Conservation (phyloP, 2,113 vertebrate genomes). For the Heterotilapia buettikoferi region DNA sequence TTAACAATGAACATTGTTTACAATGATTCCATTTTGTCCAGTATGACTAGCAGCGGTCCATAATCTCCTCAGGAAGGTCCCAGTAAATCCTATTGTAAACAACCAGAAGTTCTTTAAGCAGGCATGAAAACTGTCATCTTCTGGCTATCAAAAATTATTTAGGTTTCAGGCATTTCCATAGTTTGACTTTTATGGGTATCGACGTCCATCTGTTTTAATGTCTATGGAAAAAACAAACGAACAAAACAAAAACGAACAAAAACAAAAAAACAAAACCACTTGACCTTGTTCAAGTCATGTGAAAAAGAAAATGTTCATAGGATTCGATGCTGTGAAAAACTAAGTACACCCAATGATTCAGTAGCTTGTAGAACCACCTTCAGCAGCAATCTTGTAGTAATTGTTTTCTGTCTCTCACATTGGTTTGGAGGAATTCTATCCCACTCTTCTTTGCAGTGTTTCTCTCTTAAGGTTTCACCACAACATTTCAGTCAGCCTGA, state of each 20-base stretch:
- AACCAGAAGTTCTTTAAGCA: not conserved
- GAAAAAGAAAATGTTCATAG: not conserved
- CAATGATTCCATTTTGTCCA: not conserved
- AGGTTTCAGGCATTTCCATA: not conserved
- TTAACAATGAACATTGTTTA: not conserved
- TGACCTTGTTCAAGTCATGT: not conserved
- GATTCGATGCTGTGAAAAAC: not conserved
- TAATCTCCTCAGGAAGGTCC: not conserved
- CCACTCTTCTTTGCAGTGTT: not conserved
- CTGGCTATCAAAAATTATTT: not conserved
- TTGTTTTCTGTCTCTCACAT: not conserved
- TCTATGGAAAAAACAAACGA: not conserved
- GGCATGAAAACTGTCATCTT: fast-evolving
- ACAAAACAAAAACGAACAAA: not conserved
- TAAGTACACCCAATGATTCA: not conserved
- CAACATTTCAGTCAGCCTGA: not conserved
- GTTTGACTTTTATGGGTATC: not conserved
- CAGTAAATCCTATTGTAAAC: not conserved
- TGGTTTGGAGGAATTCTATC: not conserved
- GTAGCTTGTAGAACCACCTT: not conserved
- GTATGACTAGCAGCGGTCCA: not conserved
- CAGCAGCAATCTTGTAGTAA: not conserved
- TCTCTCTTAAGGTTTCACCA: not conserved
- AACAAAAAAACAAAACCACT: not conserved
- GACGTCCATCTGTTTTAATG: fast-evolving